Evolutionary conservation across 2,113 vertebrate genomes (phyloP), one percentile per base, ranked within the genome.

Genomic region (Struthidea cinerea): DNA sequence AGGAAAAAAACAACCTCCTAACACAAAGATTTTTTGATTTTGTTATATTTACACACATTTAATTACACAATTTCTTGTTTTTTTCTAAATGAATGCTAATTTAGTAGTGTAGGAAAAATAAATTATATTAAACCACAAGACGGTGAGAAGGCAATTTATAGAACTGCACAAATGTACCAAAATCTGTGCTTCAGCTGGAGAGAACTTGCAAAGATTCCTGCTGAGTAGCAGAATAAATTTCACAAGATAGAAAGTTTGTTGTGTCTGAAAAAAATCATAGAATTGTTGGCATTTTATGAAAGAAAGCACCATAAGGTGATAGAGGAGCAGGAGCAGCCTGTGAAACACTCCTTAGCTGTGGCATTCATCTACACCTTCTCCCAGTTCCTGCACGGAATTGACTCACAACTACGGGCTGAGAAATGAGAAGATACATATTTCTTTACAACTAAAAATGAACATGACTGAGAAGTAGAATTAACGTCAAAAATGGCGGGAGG

Each of bases 141-240:
- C 4, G 7, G 10, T 35, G 26, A 94, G 57, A 85, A 85, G 19
- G 39, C 16, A 77, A 42, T 73, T 89, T 73, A 73, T 30, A 64
- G 81, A 73, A 83, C 35, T 53, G 50, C 24, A 85, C 61, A 82
- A 74, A 73, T 37, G 15, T 28, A 78, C 60, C 28, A 74, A 84
- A 82, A 82, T 70, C 30, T 47, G 9, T 74, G 33, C 35, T 88
- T 93, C 90, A 94, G 46, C 59, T 89, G 30, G 22, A 84, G 16
- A 88, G 18, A 70, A 83, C 42, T 89, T 91, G 41, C 10, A 39
- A 81, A 92, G 57, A 73, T 79, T 75, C 21, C 26, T 78, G 41
- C 73, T 75, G 60, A 84, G 52, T 16, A 71, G 13, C 47, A 91
- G 73, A 71, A 91, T 33, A 89, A 89, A 89, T 46, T 83, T 87